phyloP scores from a whole-genome alignment of 1,140 invertebrate species.

The Marisa cornuarietis region DNA sequence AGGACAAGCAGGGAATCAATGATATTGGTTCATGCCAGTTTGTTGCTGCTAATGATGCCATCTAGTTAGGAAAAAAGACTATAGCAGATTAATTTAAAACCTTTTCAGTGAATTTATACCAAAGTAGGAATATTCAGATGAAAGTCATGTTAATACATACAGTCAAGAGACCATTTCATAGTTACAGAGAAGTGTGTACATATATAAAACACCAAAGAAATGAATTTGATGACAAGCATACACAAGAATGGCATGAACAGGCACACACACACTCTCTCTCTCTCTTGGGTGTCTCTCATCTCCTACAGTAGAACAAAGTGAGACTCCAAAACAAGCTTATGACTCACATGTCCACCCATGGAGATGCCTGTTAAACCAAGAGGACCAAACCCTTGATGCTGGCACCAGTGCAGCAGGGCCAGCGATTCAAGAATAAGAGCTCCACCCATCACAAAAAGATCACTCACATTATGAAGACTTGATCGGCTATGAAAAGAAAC shows the following conservation, averaged over 20 bases:
- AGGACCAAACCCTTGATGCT: slow-evolving; percentile 84
- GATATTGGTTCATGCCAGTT: slow-evolving; percentile 94
- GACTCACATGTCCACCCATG: slow-evolving; percentile 96
- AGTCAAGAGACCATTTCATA: too few species aligned
- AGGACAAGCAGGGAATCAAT: slow-evolving; percentile 93
- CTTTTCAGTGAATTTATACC: background rate
- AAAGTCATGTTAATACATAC: background rate
- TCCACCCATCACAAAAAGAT: slow-evolving; percentile 99
- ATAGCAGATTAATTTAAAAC: background rate
- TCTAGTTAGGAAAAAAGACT: slow-evolving; percentile 71
- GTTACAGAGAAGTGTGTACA: background rate
- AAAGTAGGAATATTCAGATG: background rate
- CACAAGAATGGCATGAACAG: too few species aligned
- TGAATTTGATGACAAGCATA: background rate
- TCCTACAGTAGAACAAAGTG: too few species aligned
- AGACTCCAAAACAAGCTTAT: too few species aligned
- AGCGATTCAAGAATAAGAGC: slow-evolving; percentile 93
- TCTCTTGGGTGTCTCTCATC: too few species aligned
- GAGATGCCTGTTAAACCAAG: slow-evolving; percentile 95
- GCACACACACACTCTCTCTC: too few species aligned
- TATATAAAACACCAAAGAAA: background rate
- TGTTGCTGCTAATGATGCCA: slow-evolving; percentile 95
- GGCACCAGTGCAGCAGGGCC: slow-evolving; percentile 93
- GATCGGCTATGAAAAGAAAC: slow-evolving; percentile 77
- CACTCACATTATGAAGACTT: slow-evolving; percentile 92